phyloP scores from a whole-genome alignment of 2,888 invertebrate genomes.

The Pseudococcus jackbeardsleyi region DNA sequence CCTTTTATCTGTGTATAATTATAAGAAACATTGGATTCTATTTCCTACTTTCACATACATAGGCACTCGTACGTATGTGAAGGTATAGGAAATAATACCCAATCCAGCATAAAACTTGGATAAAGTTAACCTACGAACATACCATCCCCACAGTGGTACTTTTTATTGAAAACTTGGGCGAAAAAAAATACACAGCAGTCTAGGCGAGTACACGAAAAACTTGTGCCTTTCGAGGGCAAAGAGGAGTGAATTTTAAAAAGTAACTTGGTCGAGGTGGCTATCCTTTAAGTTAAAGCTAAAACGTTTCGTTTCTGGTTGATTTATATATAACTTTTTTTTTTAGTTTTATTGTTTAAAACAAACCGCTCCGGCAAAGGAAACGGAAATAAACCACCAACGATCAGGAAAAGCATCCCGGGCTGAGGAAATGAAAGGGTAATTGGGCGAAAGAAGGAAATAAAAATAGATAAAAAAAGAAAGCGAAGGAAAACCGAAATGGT shows the following conservation, averaged over 20 bases:
- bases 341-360: constrained; percentile 54
- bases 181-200: neutral
- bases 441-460: constrained; percentile 60
- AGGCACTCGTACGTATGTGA: too few species aligned
- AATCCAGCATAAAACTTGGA: too few species aligned
- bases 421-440: constrained; percentile 60
- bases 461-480: constrained; percentile 53
- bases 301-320: constrained; percentile 55
- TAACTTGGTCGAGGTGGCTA: constrained; percentile 46
- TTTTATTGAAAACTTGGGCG: constrained; percentile 17
- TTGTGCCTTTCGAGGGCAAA: constrained; percentile 6
- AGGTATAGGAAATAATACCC: too few species aligned
- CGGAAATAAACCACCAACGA: constrained; percentile 59
- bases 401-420: constrained; percentile 40
- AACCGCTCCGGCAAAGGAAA: constrained; percentile 55
- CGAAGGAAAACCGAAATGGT: constrained; percentile 34
- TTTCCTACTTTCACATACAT: too few species aligned
- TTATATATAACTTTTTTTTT: constrained; percentile 47
- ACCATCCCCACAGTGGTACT: neutral
- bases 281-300: constrained; percentile 51
- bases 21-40: too few species aligned
- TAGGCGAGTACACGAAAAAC: neutral
- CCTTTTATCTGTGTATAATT: too few species aligned
- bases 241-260: constrained; percentile 44
- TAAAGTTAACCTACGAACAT: too few species aligned